Conservation (phyloP, 2,113 vertebrate species). For the Cynopterus brachyotis region DNA sequence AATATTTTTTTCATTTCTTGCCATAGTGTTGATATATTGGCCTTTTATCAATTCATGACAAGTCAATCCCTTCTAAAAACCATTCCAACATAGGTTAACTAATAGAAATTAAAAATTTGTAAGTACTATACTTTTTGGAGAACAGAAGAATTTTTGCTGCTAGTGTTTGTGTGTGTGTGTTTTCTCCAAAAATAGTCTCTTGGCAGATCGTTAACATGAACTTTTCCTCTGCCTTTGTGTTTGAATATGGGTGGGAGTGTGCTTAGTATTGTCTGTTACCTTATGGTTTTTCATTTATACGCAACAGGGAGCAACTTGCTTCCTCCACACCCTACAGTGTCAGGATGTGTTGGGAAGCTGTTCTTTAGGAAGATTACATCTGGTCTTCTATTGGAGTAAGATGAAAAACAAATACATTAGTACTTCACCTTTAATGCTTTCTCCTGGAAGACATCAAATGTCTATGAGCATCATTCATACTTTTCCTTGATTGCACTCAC, state of each 20-base stretch:
- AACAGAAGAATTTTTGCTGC: not conserved
- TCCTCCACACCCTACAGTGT: conserved; percentile 60
- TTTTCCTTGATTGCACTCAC: not conserved
- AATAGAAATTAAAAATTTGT: not conserved
- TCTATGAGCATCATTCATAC: not conserved
- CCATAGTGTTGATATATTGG: not conserved
- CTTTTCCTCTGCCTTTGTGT: conserved; percentile 61
- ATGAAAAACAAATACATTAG: not conserved
- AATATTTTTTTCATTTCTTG: not conserved
- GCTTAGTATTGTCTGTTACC: conserved; percentile 67
- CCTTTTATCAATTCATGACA: conserved; percentile 12
- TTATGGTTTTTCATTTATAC: conserved; percentile 80
- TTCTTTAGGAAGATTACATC: conserved; percentile 15
- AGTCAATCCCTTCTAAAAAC: conserved; percentile 23
- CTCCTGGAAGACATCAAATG: not conserved
- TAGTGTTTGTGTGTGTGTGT: not conserved
- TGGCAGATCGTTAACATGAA: conserved; percentile 45
- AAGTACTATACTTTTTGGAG: not conserved
- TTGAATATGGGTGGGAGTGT: conserved; percentile 3
- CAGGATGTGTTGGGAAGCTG: conserved; percentile 26
- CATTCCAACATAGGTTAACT: not conserved
- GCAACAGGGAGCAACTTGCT: conserved; percentile 70
- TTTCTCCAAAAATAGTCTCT: not conserved
- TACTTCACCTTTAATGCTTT: not conserved
- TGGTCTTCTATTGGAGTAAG: not conserved